Conservation (phyloP, 2,113 vertebrate species). For the Phoxinus phoxinus region DNA sequence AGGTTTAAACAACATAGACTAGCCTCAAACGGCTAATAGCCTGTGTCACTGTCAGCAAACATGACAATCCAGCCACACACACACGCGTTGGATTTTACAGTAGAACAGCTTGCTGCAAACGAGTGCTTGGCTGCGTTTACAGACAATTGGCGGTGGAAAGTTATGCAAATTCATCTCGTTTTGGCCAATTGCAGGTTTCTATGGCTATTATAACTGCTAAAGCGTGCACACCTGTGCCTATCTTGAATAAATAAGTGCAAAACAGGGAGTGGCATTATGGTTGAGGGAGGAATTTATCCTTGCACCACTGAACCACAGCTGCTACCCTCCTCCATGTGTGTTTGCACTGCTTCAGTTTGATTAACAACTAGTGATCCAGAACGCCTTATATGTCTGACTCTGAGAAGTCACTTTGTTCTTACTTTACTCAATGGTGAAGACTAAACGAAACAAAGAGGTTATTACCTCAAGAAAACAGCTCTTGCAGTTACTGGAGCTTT, state of each 20-base stretch:
- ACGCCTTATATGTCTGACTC: slow-evolving; percentile 44
- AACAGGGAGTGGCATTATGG: slow-evolving; percentile 25
- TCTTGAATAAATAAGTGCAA: slow-evolving; percentile 20
- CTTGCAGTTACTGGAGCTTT: background rate
- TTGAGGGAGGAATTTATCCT: slow-evolving; percentile 29
- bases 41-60: slow-evolving; percentile 37
- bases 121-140: slow-evolving; percentile 5
- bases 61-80: slow-evolving; percentile 14
- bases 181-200: slow-evolving; percentile 42
- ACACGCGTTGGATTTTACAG: slow-evolving; percentile 9
- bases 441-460: background rate
- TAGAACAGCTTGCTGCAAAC: slow-evolving; percentile 25
- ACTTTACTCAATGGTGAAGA: slow-evolving; percentile 21
- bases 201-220: slow-evolving; percentile 17
- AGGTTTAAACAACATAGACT: slow-evolving; percentile 50
- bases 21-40: slow-evolving; percentile 64
- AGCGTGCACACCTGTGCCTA: slow-evolving; percentile 38
- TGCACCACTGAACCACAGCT: slow-evolving; percentile 52
- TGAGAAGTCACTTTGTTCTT: slow-evolving; percentile 1
- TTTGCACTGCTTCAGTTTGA: slow-evolving; percentile 46
- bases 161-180: slow-evolving; percentile 45
- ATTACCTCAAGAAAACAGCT: background rate
- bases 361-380: slow-evolving; percentile 58
- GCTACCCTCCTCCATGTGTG: slow-evolving; percentile 24
- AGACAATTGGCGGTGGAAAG: slow-evolving; percentile 29